Evolutionary conservation across 2,888 invertebrate species (phyloP).

Genomic region (Luperina nickerlii): DNA sequence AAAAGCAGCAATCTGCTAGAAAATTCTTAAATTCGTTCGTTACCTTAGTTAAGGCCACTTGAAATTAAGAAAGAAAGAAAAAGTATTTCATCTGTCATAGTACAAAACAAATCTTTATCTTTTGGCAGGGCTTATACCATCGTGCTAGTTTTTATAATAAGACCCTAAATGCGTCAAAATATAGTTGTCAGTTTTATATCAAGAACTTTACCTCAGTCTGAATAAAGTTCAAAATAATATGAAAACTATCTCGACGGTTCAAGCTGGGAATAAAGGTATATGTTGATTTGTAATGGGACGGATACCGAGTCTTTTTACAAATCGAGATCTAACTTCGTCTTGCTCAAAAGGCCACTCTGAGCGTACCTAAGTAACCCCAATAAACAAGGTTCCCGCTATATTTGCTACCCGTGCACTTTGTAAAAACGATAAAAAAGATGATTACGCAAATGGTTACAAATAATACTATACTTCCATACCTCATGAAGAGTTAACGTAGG

Average conservation of each 20-base stretch:
- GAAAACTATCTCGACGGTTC: neutral
- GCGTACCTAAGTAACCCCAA: neutral
- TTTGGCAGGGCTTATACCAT: neutral
- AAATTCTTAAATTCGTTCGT: neutral
- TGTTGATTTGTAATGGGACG: neutral
- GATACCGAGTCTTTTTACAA: neutral
- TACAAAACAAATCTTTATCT: neutral
- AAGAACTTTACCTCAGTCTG: neutral
- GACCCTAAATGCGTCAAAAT: neutral
- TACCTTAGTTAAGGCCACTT: neutral
- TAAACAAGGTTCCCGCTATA: neutral
- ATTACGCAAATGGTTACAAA: slow-evolving; percentile 21
- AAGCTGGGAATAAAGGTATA: neutral
- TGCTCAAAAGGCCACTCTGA: neutral
- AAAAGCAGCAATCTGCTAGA: neutral
- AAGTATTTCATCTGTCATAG: neutral
- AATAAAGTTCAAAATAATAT: neutral
- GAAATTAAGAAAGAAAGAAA: neutral
- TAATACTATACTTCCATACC: neutral
- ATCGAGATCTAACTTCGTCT: neutral
- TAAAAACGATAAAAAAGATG: neutral
- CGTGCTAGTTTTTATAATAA: neutral
- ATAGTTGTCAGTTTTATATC: neutral
- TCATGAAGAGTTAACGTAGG: slow-evolving; percentile 22
- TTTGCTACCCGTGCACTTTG: neutral